Evolutionary conservation across 1,140 invertebrate genomes (phyloP).

Genomic region (Aphaenogaster ashmeadi): DNA sequence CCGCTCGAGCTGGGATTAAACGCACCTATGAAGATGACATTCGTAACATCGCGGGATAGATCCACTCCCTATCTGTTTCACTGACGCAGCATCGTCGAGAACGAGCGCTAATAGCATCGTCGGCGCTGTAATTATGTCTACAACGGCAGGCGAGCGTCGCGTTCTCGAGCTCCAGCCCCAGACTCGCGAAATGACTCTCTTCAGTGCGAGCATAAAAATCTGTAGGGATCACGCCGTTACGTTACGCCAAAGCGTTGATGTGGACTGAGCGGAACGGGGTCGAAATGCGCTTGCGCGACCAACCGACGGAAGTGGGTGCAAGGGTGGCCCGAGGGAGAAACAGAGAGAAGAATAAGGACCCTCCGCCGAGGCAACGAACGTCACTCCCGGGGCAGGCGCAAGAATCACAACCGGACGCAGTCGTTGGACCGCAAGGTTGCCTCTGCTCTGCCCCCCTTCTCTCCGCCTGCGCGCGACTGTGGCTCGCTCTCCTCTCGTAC

Average conservation of each 20-base stretch:
- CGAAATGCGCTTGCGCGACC: constrained; percentile 75
- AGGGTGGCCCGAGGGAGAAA: constrained; percentile 50
- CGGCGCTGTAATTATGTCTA: constrained; percentile 22
- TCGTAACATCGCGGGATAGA: constrained; percentile 28
- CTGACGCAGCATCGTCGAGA: constrained; percentile 18
- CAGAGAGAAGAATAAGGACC: constrained; percentile 49
- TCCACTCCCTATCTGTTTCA: constrained; percentile 40
- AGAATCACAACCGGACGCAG: constrained; percentile 84
- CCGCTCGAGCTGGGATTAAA: not conserved
- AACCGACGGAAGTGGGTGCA: constrained; percentile 41
- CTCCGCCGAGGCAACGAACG: constrained; percentile 62
- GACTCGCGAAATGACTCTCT: constrained; percentile 37
- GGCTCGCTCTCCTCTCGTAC: constrained; percentile 77
- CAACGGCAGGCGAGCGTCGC: constrained; percentile 1
- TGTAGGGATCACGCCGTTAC: constrained; percentile 62
- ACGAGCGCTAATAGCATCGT: constrained; percentile 42
- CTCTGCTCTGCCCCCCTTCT: constrained; percentile 53
- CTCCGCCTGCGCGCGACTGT: constrained; percentile 36
- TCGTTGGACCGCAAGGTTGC: constrained; percentile 75
- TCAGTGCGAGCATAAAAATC: constrained; percentile 55
- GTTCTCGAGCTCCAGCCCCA: constrained; percentile 11
- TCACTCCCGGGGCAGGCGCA: constrained; percentile 80
- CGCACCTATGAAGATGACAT: constrained; percentile 48
- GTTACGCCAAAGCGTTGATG: constrained; percentile 72
- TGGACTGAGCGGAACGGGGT: constrained; percentile 67